Evolutionary conservation across 2,888 invertebrate genomes (phyloP), one percentile per base, ranked within the genome.

Genomic region (Himalopsyche japonica): DNA sequence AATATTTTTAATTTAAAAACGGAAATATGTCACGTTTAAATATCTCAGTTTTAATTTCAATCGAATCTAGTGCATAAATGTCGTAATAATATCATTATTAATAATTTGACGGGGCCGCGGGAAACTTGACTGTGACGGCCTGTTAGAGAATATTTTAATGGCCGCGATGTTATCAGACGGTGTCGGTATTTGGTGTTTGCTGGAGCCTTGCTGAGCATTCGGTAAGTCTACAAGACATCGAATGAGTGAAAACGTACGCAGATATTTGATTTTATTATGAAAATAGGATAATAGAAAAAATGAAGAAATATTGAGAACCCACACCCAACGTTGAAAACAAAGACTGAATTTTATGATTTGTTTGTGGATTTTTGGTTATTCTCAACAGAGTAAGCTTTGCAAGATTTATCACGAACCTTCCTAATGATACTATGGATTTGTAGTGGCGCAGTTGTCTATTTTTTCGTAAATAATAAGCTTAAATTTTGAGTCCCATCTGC

Each of bases 81-180:
- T 82, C 80, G 84, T 82, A 79, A 64, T 77, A 70, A 70, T 81
- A 76, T 49, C 24, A 34, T 48, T 47, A 78, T 79, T 77, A 79
- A 37, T 64, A 48, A 47, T 37, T 48, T 32, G 82, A 84, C 81
- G 43, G 81, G 76, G 83, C 77, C 85, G 85, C 85, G 85, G 83
- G 85, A 83, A 83, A 83, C 83, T 80, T 83, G 83, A 85, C 85
- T 83, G 81, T 79, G 82, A 79, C 76, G 47, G 76, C 64, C 81
- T 83, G 85, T 83, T 81, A 79, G 78, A 83, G 43, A 81, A 85
- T 81, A 80, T 78, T 83, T 81, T 85, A 85, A 85, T 85, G 85
- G 85, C 85, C 85, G 85, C 85, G 76, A 81, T 85, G 85, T 85
- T 85, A 85, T 85, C 85, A 85, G 83, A 64, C 85, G 83, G 85